Evolutionary conservation across 2,113 vertebrate species (phyloP).

Genomic region (Hippoglossus stenolepis): DNA sequence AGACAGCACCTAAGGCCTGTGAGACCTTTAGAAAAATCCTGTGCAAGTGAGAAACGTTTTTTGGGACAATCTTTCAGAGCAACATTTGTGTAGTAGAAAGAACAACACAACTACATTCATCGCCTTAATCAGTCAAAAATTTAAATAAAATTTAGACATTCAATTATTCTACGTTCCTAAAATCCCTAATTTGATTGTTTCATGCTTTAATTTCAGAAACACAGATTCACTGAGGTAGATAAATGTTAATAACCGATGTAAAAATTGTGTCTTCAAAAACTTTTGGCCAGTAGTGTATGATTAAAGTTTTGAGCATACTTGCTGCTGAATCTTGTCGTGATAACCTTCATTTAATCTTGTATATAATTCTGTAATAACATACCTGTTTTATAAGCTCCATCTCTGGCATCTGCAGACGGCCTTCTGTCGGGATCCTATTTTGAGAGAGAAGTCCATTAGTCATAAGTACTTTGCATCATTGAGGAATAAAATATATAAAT

Average conservation of each 20-base stretch:
- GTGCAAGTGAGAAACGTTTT: neutral
- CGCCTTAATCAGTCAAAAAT: no score
- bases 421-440: conserved; percentile 77
- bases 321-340: neutral
- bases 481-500: neutral
- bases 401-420: conserved; percentile 68
- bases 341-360: neutral
- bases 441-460: conserved; percentile 12
- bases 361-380: neutral
- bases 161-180: no score
- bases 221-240: no score
- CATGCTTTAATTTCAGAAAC: no score
- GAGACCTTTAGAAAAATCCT: neutral
- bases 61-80: neutral
- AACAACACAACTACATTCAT: no score
- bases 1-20: neutral
- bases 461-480: neutral
- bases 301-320: neutral
- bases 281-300: no score
- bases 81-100: no score
- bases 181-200: no score
- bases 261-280: no score
- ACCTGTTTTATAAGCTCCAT: conserved; percentile 77
- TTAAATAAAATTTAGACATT: no score
- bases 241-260: no score